Base-by-base conservation (phyloP, 23 tunicate species). In the Oikopleura dioica region DNA sequence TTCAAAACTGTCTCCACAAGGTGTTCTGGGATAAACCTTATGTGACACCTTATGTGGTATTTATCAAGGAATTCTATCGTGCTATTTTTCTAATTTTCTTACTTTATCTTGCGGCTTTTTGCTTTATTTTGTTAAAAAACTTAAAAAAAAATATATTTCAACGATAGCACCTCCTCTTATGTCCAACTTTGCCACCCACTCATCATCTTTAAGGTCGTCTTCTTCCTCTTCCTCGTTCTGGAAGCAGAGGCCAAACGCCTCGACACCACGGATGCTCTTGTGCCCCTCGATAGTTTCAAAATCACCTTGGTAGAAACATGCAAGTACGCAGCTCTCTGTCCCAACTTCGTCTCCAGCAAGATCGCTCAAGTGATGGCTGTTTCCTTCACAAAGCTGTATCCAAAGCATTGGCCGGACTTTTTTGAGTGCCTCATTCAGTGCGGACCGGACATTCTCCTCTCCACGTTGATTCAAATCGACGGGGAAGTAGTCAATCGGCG, bases 401-500 rank as follows among this genome's bases (percentile, higher is more conserved):
- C 55, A 44, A 44, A 44, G 9, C 9, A 44, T 9, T 44, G 55
- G 55, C 16, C 16, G 9, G 55, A 44, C 16, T 44, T 44, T 44
- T 44, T 44, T 16, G 16, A 9, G 16, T 9, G 16, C 16, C 16
- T 44, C 9, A 44, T 44, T 44, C 16, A 16, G 16, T 9, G 16
- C 55, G 55, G 55, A 44, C 55, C 55, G 16, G 86, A 82, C 36
- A 79, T 91, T 69, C 85, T 79, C 51, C 37, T 91, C 16, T 75
- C 83, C 32, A 85, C 85, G 36, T 38, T 91, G 76, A 81, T 81
- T 2, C 84, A 86, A 12, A 85, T 91, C 35, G 97, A 91, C 68
- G 38, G 79, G 0, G 97, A 91, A 80, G 97, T 91, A 1, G 87
- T 85, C 0, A 91, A 91, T 55, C 68, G 97, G 58, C 69, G 78